Percentiles rank a stretch among this genome's conserved stretches.
phyloP scores from a whole-genome alignment of 2,113 vertebrate species.

The Cyprinodon variegatus region DNA sequence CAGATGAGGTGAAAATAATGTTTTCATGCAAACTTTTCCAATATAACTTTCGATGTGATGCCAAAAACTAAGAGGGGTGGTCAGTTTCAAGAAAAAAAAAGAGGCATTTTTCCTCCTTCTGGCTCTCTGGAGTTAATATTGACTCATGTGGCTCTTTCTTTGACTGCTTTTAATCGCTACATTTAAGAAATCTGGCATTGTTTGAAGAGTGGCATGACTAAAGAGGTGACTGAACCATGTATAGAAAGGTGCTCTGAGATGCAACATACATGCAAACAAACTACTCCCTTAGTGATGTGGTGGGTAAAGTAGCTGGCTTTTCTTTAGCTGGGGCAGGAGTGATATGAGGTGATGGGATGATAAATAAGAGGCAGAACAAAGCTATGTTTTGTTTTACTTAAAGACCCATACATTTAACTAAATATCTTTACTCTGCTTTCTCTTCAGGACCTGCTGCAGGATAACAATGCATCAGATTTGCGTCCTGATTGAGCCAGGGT shows the following conservation, averaged over 20 bases:
- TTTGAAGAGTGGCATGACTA: too few relatives aligned
- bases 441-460: constrained; percentile 37
- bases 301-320: too few relatives aligned
- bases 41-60: constrained; percentile 1
- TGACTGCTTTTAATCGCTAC: not conserved
- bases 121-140: constrained; percentile 7
- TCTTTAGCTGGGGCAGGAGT: too few relatives aligned
- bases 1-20: not conserved
- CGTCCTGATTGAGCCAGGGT: constrained; percentile 16
- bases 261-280: too few relatives aligned
- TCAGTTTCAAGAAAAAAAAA: not conserved
- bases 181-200: not conserved
- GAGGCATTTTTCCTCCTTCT: not conserved
- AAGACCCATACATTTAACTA: not conserved
- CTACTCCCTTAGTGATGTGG: too few relatives aligned
- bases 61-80: not conserved
- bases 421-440: constrained; percentile 22
- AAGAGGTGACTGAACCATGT: too few relatives aligned
- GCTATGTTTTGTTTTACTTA: not conserved
- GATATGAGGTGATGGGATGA: not conserved
- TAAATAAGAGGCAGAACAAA: not conserved
- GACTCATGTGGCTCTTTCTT: not conserved
- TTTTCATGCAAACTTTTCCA: not conserved
- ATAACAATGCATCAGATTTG: constrained; percentile 26
- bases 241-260: too few relatives aligned